Evolutionary conservation across 2,797 vertebrate species (phyloP).

Genomic region (Thunnus albacares): DNA sequence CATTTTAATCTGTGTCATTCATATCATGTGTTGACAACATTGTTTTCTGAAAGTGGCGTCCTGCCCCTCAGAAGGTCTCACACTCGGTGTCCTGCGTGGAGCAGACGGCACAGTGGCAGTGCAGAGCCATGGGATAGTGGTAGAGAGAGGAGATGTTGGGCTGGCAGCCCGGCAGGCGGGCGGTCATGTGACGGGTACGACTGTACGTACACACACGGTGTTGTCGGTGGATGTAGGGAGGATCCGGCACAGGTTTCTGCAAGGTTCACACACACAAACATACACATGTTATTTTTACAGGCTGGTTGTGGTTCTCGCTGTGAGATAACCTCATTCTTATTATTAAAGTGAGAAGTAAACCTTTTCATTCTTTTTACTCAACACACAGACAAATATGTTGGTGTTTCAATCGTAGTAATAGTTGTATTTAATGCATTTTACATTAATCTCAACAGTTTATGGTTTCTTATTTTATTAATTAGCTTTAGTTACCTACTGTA

Average conservation of each 20-base stretch:
- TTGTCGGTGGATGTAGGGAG: conserved; percentile 83
- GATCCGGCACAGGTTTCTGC: conserved; percentile 82
- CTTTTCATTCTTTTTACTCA: too few species aligned
- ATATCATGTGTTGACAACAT: neutral
- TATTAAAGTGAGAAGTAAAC: too few species aligned
- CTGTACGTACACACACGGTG: conserved; percentile 86
- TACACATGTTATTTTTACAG: neutral
- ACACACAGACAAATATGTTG: too few species aligned
- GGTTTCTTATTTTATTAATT: too few species aligned
- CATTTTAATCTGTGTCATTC: conserved; percentile 22
- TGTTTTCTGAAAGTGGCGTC: neutral
- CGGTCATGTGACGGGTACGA: conserved; percentile 74
- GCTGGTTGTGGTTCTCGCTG: too few species aligned
- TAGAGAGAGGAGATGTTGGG: conserved; percentile 81
- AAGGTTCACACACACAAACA: conserved; percentile 17
- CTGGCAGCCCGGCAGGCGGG: conserved; percentile 82
- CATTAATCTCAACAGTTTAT: too few species aligned
- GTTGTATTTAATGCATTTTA: too few species aligned
- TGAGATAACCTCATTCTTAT: too few species aligned
- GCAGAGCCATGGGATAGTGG: conserved; percentile 84
- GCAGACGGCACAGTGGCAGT: conserved; percentile 84
- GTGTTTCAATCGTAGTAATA: too few species aligned
- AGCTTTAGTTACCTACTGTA: too few species aligned
- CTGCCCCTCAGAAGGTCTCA: conserved; percentile 80
- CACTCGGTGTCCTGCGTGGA: conserved; percentile 86